Conservation (phyloP, 2,113 vertebrate genomes). For the Rhegmatorhina hoffmannsi region DNA sequence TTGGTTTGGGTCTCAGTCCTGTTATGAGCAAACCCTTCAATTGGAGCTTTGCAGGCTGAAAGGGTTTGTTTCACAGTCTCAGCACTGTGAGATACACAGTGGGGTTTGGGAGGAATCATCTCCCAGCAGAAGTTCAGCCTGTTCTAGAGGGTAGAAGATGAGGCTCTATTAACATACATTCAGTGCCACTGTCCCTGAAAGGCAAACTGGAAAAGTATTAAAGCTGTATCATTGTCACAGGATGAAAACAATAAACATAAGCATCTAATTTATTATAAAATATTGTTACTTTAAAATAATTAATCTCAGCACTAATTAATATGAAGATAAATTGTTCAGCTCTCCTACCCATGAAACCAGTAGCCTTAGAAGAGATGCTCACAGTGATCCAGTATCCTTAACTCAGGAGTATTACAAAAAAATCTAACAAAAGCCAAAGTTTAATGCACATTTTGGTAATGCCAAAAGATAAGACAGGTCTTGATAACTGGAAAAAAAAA, state of each 20-base stretch:
- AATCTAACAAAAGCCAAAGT: not conserved
- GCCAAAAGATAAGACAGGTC: not conserved
- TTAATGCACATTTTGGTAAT: not conserved
- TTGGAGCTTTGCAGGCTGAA: not conserved
- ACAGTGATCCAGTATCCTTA: not conserved
- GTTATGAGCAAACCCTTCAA: not conserved
- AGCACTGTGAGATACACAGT: too few species aligned
- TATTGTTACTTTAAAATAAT: not conserved
- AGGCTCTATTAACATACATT: not conserved
- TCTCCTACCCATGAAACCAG: not conserved
- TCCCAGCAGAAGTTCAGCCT: not conserved
- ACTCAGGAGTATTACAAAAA: not conserved
- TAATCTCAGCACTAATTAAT: not conserved
- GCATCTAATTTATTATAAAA: not conserved
- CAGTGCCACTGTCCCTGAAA: not conserved
- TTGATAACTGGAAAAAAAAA: not conserved
- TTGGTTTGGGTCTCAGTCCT: not conserved
- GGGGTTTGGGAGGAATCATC: not conserved
- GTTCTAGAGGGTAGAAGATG: not conserved
- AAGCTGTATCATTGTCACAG: fast-evolving
- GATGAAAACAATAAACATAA: not conserved
- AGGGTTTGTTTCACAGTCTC: not conserved
- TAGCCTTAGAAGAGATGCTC: not conserved
- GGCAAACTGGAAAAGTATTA: not conserved
- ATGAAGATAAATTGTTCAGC: not conserved